Evolutionary conservation across 1,140 invertebrate species (phyloP), one percentile per base, ranked within the genome.

Genomic region (Halesus radiatus): DNA sequence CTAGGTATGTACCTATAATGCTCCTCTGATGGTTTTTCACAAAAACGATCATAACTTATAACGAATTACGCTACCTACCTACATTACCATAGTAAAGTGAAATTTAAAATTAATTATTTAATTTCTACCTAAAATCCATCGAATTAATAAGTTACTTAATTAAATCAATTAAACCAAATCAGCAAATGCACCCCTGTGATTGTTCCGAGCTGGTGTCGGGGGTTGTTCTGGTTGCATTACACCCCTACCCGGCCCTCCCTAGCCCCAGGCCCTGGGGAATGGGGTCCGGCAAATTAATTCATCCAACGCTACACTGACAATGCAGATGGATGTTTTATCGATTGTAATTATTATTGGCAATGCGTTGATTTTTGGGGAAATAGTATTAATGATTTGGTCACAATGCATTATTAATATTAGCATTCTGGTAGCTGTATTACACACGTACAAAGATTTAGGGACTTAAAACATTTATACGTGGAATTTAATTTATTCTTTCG

Each of bases 281-380:
- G 10, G 37, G 37, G 37, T 18, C 37, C 66, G 66, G n/a, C 16
- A 70, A 70, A 70, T 70, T 70, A 70, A 70, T 70, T 70, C 37
- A 45, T 70, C 22, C 32, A 50, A 32, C 45, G 66, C 37, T 20
- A 70, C 66, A 70, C 66, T 70, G 37, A 70, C 66, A 50, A 45
- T 70, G 37, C 37, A 70, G 62, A 50, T 70, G 37, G 0, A n/a
- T 32, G 62, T 66, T 66, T 32, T 66, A 29, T 66, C 62, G 62
- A 32, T 66, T 32, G 15, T 3, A 45, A 45, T 45, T 45, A 45
- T 45, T 45, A 45, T 45, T 45, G 37, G 37, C 37, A 45, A 45
- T 45, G 37, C 7, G 37, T 45, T 45, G 37, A 45, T 45, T 45
- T 45, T 45, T 15, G 32, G 23, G 22, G 18, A 6, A 23, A 66